Conservation (phyloP, 1,140 invertebrate genomes). For the Bursaphelenchus mucronatus region DNA sequence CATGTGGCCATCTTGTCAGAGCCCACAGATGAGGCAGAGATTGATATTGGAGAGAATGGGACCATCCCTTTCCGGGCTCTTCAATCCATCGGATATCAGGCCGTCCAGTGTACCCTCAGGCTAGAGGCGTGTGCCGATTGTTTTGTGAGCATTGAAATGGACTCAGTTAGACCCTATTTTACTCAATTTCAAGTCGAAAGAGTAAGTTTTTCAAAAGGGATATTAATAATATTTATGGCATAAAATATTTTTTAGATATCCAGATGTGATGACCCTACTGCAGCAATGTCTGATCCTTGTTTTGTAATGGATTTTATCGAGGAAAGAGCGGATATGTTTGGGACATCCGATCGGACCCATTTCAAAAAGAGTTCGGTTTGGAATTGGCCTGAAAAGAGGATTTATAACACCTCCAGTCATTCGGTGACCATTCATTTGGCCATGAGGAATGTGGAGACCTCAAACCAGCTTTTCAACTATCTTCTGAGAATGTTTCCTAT, state of each 20-base stretch:
- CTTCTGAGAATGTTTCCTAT: slow-evolving; percentile 35
- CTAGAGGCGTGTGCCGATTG: slow-evolving; percentile 41
- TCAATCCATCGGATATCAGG: neutral
- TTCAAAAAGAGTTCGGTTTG: slow-evolving; percentile 36
- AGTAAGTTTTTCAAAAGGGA: neutral
- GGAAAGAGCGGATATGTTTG: slow-evolving; percentile 29
- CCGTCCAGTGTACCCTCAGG: slow-evolving; percentile 27
- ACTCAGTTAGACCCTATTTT: slow-evolving; percentile 22
- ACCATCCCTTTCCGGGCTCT: neutral
- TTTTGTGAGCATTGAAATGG: slow-evolving; percentile 26
- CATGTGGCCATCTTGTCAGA: too few species aligned
- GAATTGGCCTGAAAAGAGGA: slow-evolving; percentile 19
- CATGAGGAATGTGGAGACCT: slow-evolving; percentile 35
- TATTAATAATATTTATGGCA: slow-evolving; percentile 1
- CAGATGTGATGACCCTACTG: slow-evolving; percentile 35
- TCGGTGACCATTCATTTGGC: slow-evolving; percentile 25
- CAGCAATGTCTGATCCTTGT: slow-evolving; percentile 25
- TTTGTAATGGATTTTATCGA: slow-evolving; percentile 38
- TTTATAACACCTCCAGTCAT: slow-evolving; percentile 28
- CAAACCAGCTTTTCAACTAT: slow-evolving; percentile 31
- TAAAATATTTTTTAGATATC: slow-evolving; percentile 33
- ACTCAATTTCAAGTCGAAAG: slow-evolving; percentile 37
- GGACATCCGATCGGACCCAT: slow-evolving; percentile 16
- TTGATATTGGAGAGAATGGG: neutral
- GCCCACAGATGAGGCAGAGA: neutral